phyloP scores from a whole-genome alignment of 2,888 invertebrate genomes.

The Andrena flavipes region DNA sequence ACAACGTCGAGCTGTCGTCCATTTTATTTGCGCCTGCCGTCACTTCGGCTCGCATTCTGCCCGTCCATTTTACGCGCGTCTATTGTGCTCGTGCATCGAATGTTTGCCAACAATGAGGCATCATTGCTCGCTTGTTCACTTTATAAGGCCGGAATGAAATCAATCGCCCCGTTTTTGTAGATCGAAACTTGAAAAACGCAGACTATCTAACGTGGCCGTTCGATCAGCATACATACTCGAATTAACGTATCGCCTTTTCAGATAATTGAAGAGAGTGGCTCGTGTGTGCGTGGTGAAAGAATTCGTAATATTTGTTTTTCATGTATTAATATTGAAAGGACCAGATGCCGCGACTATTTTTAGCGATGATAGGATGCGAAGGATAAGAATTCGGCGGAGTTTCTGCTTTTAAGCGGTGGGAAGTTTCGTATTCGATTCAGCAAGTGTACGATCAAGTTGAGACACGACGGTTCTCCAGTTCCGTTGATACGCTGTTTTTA shows the following conservation, averaged over 20 bases:
- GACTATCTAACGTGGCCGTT: no score
- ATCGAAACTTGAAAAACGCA: not conserved
- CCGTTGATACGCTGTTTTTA: conserved; percentile 34
- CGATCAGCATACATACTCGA: no score
- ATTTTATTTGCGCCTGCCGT: conserved; percentile 44
- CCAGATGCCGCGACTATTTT: no score
- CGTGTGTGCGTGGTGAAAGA: no score
- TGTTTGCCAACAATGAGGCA: conserved; percentile 3
- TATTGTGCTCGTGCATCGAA: conserved; percentile 14
- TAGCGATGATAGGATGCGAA: no score
- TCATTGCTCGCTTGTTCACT: not conserved
- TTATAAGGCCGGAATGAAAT: not conserved
- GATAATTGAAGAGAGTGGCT: no score
- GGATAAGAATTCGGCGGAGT: not conserved
- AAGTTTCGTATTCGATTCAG: not conserved
- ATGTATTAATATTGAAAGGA: no score
- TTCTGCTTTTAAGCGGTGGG: conserved; percentile 1
- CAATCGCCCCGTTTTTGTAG: not conserved
- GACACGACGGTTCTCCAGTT: conserved; percentile 12
- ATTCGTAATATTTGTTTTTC: no score
- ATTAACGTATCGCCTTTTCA: no score
- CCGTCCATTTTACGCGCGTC: not conserved
- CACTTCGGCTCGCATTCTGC: not conserved
- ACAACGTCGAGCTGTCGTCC: conserved; percentile 38
- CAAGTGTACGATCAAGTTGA: conserved; percentile 22